Conservation (phyloP, 2,888 invertebrate genomes). For the Phanerotoma sp. region DNA sequence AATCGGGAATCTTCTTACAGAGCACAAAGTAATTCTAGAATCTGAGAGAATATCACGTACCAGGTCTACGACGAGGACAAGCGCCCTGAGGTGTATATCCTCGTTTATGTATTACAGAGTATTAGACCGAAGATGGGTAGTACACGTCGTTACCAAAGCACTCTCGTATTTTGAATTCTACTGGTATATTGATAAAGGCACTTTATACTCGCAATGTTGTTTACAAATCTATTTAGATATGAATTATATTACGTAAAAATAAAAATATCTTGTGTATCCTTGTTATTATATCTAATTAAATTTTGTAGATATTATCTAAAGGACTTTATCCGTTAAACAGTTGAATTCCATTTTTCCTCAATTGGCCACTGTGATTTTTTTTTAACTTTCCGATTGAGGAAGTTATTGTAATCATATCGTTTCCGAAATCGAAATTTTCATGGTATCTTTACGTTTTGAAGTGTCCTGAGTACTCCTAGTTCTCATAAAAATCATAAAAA, state of each 20-base stretch:
- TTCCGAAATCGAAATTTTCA: too few relatives aligned
- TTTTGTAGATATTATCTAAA: too few relatives aligned
- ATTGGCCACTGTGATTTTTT: too few relatives aligned
- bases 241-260: background rate
- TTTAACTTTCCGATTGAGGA: too few relatives aligned
- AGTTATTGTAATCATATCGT: too few relatives aligned
- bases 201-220: background rate
- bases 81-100: constrained; percentile 2
- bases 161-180: constrained; percentile 13
- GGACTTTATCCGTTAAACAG: too few relatives aligned
- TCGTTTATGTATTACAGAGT: constrained; percentile 1
- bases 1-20: constrained; percentile 14
- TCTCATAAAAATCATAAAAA: too few relatives aligned
- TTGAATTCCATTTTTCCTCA: too few relatives aligned
- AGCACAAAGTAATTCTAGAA: constrained; percentile 12
- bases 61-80: background rate
- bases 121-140: background rate
- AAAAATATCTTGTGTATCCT: too few relatives aligned
- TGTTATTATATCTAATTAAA: too few relatives aligned
- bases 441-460: too few relatives aligned
- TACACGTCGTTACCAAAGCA: constrained; percentile 7
- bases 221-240: constrained; percentile 6
- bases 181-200: constrained; percentile 6
- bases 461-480: too few relatives aligned
- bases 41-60: constrained; percentile 12